Base-by-base conservation (phyloP, 2,113 vertebrate genomes). In the Neodontobutis hainanensis region DNA sequence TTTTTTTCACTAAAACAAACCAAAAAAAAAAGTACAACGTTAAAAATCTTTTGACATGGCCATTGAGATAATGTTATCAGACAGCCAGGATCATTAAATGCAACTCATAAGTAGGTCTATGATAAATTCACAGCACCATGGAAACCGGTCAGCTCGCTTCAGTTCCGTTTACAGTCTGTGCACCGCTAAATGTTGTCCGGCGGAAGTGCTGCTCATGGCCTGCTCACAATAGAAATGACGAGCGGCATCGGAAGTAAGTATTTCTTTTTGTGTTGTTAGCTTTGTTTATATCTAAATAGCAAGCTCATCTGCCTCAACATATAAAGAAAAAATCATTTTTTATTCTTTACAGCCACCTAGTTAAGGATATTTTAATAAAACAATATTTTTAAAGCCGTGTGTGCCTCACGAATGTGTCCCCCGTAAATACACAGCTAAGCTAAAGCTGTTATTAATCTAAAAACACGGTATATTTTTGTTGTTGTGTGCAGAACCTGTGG, bases 161-260 rank as follows among this genome's bases (percentile, higher is more conserved):
- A 32, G 38, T 50, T 49, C 47, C 10, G 8, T n/a, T 53, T 2
- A 7, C 15, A 7, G 11, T 15, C 32, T 76, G 85, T 90, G 87
- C 45, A 8, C 2, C 83, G 66, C 53, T 78, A 14, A 75, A 90
- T 74, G 4, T 48, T 12, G 46, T 84, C 81, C 81, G 80, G 73
- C 83, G 87, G 88, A 91, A 86, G 85, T 88, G 68, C 75, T 51
- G 56, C 32, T 40, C 14, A 5, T 34, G 73, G 77, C 51, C 64
- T 77, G 10, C 19, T 67, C 64, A 75, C 80, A 84, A 89, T 88
- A 88, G 68, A 89, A 83, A 93, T 93, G 92, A 84, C 92, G 85
- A 90, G 88, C 72, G 91, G 92, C 45, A 85, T 93, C 64, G 91
- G 92, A 67, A 93, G 92, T 93, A 76, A 92, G 92, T 92, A 78